phyloP scores from a whole-genome alignment of 2,113 vertebrate species.

The Theristicus caerulescens region DNA sequence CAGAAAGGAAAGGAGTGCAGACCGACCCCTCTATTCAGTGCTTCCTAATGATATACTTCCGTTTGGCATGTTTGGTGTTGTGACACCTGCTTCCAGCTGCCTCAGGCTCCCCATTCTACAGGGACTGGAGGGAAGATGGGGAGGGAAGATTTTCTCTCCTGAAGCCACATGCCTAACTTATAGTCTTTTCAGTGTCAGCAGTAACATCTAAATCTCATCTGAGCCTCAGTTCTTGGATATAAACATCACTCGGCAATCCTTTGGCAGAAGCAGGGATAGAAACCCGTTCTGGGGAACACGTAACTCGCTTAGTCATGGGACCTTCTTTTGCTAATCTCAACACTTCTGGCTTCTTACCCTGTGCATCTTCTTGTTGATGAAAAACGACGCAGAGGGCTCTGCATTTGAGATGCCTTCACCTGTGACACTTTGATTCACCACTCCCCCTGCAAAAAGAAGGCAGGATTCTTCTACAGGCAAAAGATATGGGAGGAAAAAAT shows the following conservation, averaged over 20 bases:
- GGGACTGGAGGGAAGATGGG: not conserved
- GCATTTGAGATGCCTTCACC: not conserved
- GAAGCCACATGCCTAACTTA: not conserved
- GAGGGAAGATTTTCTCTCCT: not conserved
- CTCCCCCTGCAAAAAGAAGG: not conserved
- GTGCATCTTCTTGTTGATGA: not conserved
- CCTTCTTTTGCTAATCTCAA: not conserved
- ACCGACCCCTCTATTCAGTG: not conserved
- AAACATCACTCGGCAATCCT: not conserved
- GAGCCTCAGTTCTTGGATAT: not conserved
- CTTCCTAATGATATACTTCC: not conserved
- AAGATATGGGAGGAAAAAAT: not conserved
- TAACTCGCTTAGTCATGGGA: not conserved
- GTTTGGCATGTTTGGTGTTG: not conserved
- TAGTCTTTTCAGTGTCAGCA: not conserved
- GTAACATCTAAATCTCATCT: not conserved
- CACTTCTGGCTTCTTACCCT: not conserved
- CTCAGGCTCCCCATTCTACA: not conserved
- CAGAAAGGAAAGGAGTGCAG: not conserved
- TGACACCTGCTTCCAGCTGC: not conserved
- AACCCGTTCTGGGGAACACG: accelerated
- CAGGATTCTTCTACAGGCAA: not conserved
- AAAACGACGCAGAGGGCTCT: not conserved
- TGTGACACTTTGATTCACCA: not conserved
- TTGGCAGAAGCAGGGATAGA: not conserved